Evolutionary conservation across 2,113 vertebrate species (phyloP).

Genomic region (Microtus pennsylvanicus): DNA sequence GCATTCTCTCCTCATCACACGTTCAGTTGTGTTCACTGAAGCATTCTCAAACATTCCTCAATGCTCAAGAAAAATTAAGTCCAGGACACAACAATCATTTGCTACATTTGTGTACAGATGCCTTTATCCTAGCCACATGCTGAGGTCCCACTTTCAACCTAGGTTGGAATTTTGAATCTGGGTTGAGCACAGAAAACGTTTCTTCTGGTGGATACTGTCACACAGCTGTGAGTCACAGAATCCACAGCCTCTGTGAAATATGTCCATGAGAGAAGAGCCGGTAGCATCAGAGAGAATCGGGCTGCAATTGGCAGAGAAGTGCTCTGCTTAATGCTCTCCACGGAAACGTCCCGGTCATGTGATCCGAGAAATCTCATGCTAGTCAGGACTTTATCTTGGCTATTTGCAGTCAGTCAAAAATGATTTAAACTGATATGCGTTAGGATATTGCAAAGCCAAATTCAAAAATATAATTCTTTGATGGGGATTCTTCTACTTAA

Average conservation of each 20-base stretch:
- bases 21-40: background rate
- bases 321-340: background rate
- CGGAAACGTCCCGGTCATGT: background rate
- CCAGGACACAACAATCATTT: background rate
- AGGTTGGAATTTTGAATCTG: background rate
- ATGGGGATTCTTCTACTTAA: background rate
- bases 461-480: slow-evolving; percentile 47
- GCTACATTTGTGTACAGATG: background rate
- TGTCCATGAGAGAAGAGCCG: background rate
- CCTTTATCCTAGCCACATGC: background rate
- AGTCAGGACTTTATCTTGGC: background rate
- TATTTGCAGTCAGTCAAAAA: slow-evolving; percentile 27
- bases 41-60: background rate
- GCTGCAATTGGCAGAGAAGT: background rate
- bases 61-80: background rate
- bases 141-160: background rate
- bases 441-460: slow-evolving; percentile 20
- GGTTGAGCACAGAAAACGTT: background rate
- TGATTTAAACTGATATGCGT: background rate
- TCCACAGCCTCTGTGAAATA: background rate
- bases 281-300: background rate
- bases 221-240: background rate
- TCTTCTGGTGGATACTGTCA: background rate
- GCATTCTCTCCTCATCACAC: background rate
- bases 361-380: background rate